Percentiles rank a stretch among this genome's conserved stretches.
Conservation (phyloP, 2,797 vertebrate species). For the Phoxinus dragarum region DNA sequence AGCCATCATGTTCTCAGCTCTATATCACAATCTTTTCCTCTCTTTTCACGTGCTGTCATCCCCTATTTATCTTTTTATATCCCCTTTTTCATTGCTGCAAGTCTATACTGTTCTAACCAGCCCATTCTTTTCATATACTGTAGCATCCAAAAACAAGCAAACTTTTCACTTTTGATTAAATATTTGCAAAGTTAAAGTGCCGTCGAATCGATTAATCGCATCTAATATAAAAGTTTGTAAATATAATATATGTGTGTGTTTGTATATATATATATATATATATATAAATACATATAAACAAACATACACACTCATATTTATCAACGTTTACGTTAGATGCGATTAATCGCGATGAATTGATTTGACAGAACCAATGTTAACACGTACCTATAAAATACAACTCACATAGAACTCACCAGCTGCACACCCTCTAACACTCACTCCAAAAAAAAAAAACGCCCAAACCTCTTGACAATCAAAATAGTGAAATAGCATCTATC, state of each 20-base stretch:
- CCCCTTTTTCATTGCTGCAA: constrained; percentile 30
- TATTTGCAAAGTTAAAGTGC: too few relatives aligned
- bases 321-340: neutral
- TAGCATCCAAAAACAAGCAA: neutral
- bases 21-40: constrained; percentile 47
- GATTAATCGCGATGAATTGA: neutral
- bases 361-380: neutral
- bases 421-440: constrained; percentile 29
- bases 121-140: constrained; percentile 45
- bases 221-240: too few relatives aligned
- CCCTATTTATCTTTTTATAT: constrained; percentile 25
- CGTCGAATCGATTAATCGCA: too few relatives aligned
- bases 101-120: constrained; percentile 48
- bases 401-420: neutral
- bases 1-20: neutral
- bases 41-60: constrained; percentile 17
- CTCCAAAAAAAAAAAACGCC: constrained; percentile 33
- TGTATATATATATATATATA: too few relatives aligned
- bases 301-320: neutral
- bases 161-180: neutral
- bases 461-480: constrained; percentile 12
- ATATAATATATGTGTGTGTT: too few relatives aligned
- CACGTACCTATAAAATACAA: neutral
- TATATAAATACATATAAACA: accelerated
- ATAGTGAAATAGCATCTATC: neutral